A percentile compares a stretch with the other conserved stretches of the same genome.
Conservation (phyloP, 2,113 vertebrate species). For the Steatornis caripensis region DNA sequence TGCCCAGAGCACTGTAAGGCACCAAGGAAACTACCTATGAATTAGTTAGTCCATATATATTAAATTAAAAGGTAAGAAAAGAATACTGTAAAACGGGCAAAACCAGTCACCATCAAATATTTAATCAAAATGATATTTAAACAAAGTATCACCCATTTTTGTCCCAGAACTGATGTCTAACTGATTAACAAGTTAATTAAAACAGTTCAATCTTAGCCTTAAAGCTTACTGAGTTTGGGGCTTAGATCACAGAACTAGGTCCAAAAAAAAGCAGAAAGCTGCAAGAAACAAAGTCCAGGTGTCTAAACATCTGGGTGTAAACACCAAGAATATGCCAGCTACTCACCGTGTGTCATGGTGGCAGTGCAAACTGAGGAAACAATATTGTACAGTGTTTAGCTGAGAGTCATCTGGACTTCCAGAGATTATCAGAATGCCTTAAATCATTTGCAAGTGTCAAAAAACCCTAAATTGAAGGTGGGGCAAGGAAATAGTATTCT, state of each 20-base stretch:
- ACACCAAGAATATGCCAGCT: neutral
- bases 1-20: neutral
- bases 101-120: neutral
- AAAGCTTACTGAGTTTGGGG: neutral
- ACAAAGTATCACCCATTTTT: neutral
- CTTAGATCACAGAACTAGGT: neutral
- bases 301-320: neutral
- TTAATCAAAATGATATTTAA: no score
- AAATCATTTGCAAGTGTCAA: neutral
- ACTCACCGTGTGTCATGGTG: neutral
- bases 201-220: neutral
- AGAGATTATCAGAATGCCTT: neutral
- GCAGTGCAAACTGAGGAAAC: neutral
- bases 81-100: neutral
- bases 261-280: neutral
- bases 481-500: neutral
- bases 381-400: rapidly evolving
- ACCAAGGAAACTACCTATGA: neutral
- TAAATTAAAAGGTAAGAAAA: neutral
- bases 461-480: neutral
- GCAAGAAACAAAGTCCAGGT: neutral
- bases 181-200: neutral
- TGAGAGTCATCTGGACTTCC: neutral
- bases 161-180: neutral
- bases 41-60: neutral